Base-by-base conservation (phyloP, 2,113 vertebrate genomes). In the Globicephala melas region DNA sequence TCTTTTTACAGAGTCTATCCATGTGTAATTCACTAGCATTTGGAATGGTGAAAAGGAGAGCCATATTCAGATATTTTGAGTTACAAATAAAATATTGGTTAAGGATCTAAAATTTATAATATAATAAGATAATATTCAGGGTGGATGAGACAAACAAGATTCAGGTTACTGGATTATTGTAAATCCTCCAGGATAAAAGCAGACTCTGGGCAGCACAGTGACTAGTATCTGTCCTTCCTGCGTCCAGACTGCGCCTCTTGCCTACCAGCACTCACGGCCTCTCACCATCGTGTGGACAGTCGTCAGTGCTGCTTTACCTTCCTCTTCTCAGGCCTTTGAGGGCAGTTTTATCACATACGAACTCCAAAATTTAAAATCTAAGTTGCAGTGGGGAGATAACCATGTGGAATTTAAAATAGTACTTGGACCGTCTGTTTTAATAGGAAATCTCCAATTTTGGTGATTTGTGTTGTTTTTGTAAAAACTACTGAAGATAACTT, bases 251-350 rank as follows among this genome's bases (percentile, higher is more conserved):
- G 20, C n/a, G 18, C 20, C 18, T 65, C 31, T 9, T 8, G 18
- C 89, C 65, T 1, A 0, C 47, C 41, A 3, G 58, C 31, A 3
- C 8, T 0, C 25, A 2, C 0, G 3, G 83, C 44, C 55, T 25
- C 60, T 26, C n/a, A 23, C 21, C 74, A 5, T 31, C 28, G 2
- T 0, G 20, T n/a, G 28, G 5, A 2, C 55, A 53, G 1, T 10
- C 41, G 2, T 15, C 41, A 5, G 1, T 1, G 13, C 15, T 1
- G 21, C 50, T 13, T n/a, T 6, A 17, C 73, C 12, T n/a, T 53
- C 62, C 71, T 84, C 44, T 36, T 33, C 74, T 68, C 18, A 1
- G 18, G 18, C 41, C 50, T 62, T 67, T 8, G 10, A 41, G 25
- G 17, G 13, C 47, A 1, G 17, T 65, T 50, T 33, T n/a, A 28